A percentile compares a stretch with the other conserved stretches of the same genome.
phyloP scores from a whole-genome alignment of 2,888 invertebrate genomes.

The Lypha dubia region DNA sequence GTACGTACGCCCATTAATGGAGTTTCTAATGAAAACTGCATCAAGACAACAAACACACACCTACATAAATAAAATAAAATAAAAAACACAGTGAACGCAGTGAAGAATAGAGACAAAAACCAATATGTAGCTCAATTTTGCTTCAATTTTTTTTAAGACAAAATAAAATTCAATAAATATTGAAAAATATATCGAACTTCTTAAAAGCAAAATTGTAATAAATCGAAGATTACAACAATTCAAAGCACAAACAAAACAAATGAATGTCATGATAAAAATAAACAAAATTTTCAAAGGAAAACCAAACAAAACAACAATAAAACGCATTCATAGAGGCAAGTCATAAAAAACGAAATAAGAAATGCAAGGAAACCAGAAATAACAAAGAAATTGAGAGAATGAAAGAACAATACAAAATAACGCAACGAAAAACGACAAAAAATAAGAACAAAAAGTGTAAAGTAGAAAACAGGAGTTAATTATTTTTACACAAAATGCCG shows the following conservation, averaged over 20 bases:
- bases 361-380: neutral
- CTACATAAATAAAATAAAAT: no score
- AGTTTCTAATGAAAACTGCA: slow-evolving; percentile 40
- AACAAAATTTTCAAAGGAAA: slow-evolving; percentile 50
- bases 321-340: slow-evolving; percentile 13
- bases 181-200: neutral
- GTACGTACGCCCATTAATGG: slow-evolving; percentile 47
- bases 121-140: slow-evolving; percentile 18
- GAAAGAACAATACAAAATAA: slow-evolving; percentile 33
- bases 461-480: slow-evolving; percentile 14
- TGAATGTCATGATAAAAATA: slow-evolving; percentile 69
- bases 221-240: slow-evolving; percentile 16
- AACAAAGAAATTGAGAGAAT: slow-evolving; percentile 14
- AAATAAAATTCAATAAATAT: slow-evolving; percentile 32
- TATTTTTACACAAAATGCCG: neutral
- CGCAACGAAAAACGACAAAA: slow-evolving; percentile 20
- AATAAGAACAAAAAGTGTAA: slow-evolving; percentile 29
- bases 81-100: slow-evolving; percentile 6
- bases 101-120: neutral
- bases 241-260: slow-evolving; percentile 60
- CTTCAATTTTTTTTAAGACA: neutral
- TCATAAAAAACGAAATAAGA: slow-evolving; percentile 11
- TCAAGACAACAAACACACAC: slow-evolving; percentile 45
- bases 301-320: slow-evolving; percentile 60
- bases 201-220: slow-evolving; percentile 24